These are phyloP conservation scores for Odontocerum albicorne DNA, from an alignment of 2,888 invertebrate species.

Conservation along the genomic window DNA sequence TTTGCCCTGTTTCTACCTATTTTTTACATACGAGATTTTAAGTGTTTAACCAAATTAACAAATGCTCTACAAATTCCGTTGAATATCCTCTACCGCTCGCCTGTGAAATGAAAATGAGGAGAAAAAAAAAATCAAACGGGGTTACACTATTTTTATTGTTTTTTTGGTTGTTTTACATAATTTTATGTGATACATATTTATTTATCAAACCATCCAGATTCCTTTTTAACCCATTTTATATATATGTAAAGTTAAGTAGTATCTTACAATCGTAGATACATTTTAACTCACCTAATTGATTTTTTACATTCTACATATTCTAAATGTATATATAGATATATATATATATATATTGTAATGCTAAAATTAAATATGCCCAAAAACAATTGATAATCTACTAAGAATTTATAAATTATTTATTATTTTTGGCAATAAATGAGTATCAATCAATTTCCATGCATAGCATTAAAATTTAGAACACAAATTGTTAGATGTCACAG, in stretches of 20 bases:
- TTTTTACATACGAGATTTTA: no score
- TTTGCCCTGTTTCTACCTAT: no score
- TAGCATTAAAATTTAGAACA: conserved; percentile 37
- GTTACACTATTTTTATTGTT: conserved; percentile 35
- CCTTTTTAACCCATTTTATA: conserved; percentile 36
- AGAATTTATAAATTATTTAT: conserved; percentile 33
- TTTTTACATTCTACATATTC: conserved; percentile 34
- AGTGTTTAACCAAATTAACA: no score
- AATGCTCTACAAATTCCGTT: no score
- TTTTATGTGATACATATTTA: conserved; percentile 36
- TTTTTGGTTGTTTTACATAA: conserved; percentile 31
- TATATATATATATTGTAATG: conserved; percentile 29
- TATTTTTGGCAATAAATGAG: conserved; percentile 61
- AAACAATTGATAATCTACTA: conserved; percentile 35
- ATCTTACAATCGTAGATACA: conserved; percentile 36
- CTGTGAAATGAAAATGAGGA: neutral
- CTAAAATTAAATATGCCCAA: conserved; percentile 38
- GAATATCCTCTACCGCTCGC: no score
- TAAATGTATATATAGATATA: conserved; percentile 31
- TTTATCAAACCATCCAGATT: conserved; percentile 37
- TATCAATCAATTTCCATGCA: conserved; percentile 61
- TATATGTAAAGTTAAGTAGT: conserved; percentile 33
- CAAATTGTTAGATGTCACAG: conserved; percentile 31
- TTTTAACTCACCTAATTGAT: conserved; percentile 32
- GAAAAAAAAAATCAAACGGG: conserved; percentile 9